These are phyloP conservation scores for Thalpophila matura DNA, from an alignment of 2,888 invertebrate genomes.

Conservation along the genomic window DNA sequence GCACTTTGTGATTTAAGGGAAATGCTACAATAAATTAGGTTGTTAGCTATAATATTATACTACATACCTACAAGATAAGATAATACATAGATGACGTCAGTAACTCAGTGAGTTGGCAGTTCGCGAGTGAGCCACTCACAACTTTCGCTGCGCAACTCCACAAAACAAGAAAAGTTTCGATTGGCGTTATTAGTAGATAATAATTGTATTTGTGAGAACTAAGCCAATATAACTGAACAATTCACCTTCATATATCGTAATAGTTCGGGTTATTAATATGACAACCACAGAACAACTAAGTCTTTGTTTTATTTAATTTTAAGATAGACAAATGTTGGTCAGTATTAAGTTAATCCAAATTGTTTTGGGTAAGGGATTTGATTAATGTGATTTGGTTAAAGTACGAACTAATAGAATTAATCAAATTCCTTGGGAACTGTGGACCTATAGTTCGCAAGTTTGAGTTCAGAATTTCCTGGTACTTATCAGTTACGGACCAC, in stretches of 20 bases:
- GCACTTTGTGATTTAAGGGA: background rate
- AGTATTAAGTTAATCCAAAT: too few species aligned
- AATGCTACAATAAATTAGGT: background rate
- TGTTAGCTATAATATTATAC: background rate
- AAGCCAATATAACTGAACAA: constrained; percentile 2
- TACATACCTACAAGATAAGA: background rate
- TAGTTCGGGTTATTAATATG: background rate
- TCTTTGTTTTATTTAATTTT: too few species aligned
- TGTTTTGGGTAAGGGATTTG: too few species aligned
- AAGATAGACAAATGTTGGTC: too few species aligned
- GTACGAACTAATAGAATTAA: too few species aligned
- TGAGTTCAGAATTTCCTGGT: too few species aligned
- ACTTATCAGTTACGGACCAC: too few species aligned
- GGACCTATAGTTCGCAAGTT: too few species aligned
- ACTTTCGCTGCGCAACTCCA: constrained; percentile 18
- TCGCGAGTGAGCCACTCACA: constrained; percentile 1
- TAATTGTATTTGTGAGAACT: constrained; percentile 20
- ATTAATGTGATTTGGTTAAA: too few species aligned
- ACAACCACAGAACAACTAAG: too few species aligned
- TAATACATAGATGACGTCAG: background rate
- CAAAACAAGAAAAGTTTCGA: constrained; percentile 40
- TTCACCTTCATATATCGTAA: background rate
- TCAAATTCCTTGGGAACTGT: too few species aligned
- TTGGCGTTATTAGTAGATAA: constrained; percentile 7
- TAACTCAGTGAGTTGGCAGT: background rate